Evolutionary conservation across 1,140 invertebrate species (phyloP).

Genomic region (Drosophila pectinifera): DNA sequence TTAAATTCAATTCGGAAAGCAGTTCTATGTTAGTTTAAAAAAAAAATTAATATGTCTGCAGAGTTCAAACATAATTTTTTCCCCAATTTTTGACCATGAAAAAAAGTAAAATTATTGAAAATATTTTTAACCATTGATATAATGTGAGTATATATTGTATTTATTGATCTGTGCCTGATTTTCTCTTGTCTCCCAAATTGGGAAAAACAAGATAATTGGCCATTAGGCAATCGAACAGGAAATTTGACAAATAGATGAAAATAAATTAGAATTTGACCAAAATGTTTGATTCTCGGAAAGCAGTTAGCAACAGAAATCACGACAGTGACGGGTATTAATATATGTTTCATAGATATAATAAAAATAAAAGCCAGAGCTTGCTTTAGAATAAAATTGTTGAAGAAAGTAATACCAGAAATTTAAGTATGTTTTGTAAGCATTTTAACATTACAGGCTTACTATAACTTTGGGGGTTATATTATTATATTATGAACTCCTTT

Average conservation of each 20-base stretch:
- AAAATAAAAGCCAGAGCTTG: background rate
- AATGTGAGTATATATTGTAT: background rate
- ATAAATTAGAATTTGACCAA: conserved; percentile 60
- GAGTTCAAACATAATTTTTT: too few relatives aligned
- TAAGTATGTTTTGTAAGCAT: too few relatives aligned
- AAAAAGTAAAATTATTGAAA: too few relatives aligned
- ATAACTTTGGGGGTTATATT: too few relatives aligned
- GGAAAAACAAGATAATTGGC: conserved; percentile 57
- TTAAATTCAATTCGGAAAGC: too few relatives aligned
- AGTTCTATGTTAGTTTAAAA: too few relatives aligned
- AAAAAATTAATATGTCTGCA: too few relatives aligned
- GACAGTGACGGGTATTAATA: conserved; percentile 2
- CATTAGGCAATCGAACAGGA: conserved; percentile 47
- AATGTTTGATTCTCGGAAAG: background rate
- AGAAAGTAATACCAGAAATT: background rate
- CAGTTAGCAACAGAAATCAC: conserved; percentile 27
- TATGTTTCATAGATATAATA: background rate
- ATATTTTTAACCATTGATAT: too few relatives aligned
- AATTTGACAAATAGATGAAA: conserved; percentile 63
- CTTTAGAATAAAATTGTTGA: background rate
- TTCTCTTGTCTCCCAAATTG: conserved; percentile 25
- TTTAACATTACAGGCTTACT: too few relatives aligned
- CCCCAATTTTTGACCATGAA: too few relatives aligned
- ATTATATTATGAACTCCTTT: too few relatives aligned
- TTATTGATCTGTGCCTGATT: conserved; percentile 32